These are phyloP conservation scores for Anoplolepis gracilipes DNA, from an alignment of 1,140 invertebrate species.

Conservation along the genomic window DNA sequence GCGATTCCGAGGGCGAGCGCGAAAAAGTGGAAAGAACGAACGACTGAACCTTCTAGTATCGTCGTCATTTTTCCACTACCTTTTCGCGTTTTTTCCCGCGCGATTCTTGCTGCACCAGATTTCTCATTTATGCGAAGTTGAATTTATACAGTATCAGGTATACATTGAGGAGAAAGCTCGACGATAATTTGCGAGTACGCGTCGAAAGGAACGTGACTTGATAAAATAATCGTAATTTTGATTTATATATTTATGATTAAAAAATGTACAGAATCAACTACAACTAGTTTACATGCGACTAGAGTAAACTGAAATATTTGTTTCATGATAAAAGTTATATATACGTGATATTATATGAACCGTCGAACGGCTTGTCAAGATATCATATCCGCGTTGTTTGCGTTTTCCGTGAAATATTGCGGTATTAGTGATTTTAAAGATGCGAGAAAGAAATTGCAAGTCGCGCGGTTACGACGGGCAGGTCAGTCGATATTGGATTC, in stretches of 20 bases:
- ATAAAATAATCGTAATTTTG: slow-evolving; percentile 25
- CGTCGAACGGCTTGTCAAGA: slow-evolving; percentile 16
- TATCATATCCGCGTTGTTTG: slow-evolving; percentile 21
- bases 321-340: neutral
- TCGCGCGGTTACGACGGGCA: neutral
- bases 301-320: neutral
- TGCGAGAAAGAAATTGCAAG: slow-evolving; percentile 12
- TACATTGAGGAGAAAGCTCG: neutral
- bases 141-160: slow-evolving; percentile 29
- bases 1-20: slow-evolving; percentile 29
- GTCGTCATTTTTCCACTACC: neutral
- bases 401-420: slow-evolving; percentile 13
- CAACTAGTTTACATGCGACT: neutral
- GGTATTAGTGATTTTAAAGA: slow-evolving; percentile 52
- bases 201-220: slow-evolving; percentile 36
- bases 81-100: slow-evolving; percentile 7
- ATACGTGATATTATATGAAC: slow-evolving; percentile 33
- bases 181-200: slow-evolving; percentile 30
- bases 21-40: slow-evolving; percentile 5
- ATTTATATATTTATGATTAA: slow-evolving; percentile 10
- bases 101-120: slow-evolving; percentile 14
- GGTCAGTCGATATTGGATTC: slow-evolving; percentile 70
- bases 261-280: too few species aligned
- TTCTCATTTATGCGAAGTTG: slow-evolving; percentile 39
- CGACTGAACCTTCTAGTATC: slow-evolving; percentile 31